Evolutionary conservation across 2,113 vertebrate genomes (phyloP).

Genomic region (Isurus oxyrinchus): DNA sequence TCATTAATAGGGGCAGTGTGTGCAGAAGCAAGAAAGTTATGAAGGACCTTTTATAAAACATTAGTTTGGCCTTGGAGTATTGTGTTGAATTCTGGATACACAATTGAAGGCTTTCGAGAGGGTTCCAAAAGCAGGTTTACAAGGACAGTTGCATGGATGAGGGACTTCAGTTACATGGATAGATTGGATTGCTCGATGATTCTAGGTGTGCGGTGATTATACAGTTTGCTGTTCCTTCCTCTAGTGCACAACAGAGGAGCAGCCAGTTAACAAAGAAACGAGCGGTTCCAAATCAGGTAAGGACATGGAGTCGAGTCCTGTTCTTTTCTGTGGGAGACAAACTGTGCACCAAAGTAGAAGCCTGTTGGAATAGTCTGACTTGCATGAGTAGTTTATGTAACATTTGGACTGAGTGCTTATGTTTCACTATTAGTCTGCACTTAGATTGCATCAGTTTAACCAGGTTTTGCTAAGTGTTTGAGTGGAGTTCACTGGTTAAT

Average conservation of each 20-base stretch:
- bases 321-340: neutral
- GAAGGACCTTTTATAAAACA: no score
- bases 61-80: no score
- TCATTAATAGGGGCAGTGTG: no score
- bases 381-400: neutral
- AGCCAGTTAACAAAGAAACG: slow-evolving; percentile 85
- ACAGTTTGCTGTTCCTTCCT: slow-evolving; percentile 38
- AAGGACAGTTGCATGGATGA: no score
- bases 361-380: neutral
- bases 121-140: no score
- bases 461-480: slow-evolving; percentile 42
- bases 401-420: neutral
- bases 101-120: no score
- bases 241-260: slow-evolving; percentile 86
- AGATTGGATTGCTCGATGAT: neutral
- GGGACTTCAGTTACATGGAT: no score
- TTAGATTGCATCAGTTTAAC: slow-evolving; percentile 47
- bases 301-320: no score
- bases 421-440: neutral
- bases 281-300: slow-evolving; percentile 89
- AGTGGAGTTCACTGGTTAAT: slow-evolving; percentile 27
- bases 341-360: neutral
- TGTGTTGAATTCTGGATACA: no score
- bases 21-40: no score
- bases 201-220: rapidly evolving